A percentile compares a stretch with the other conserved stretches of the same genome.
These are phyloP conservation scores for Diachrysia chrysitis DNA, from an alignment of 2,888 invertebrate species.

Conservation along the genomic window DNA sequence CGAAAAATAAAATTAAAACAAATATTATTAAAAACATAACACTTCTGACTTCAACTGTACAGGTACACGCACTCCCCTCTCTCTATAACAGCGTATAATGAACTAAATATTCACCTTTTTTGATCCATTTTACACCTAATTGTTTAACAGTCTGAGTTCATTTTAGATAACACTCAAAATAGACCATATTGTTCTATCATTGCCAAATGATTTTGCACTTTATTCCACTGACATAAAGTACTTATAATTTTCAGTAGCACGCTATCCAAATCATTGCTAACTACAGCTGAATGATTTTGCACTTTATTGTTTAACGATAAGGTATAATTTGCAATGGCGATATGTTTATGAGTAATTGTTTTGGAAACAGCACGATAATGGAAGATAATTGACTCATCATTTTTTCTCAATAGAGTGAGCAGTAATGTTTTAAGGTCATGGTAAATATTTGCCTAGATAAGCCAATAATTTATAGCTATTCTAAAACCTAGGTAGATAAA, in stretches of 20 bases:
- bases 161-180: neutral
- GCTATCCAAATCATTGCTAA: constrained; percentile 9
- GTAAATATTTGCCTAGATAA: neutral
- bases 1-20: no score
- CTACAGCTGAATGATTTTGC: neutral
- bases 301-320: rapidly evolving
- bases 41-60: constrained; percentile 6
- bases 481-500: no score
- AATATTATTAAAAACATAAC: neutral
- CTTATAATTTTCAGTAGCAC: constrained; percentile 20
- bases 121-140: constrained; percentile 19
- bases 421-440: neutral
- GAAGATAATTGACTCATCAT: constrained; percentile 22
- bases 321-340: constrained; percentile 13
- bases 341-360: constrained; percentile 47
- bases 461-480: neutral
- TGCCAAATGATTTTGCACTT: neutral
- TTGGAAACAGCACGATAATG: constrained; percentile 32
- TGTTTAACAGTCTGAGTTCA: rapidly evolving
- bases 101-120: constrained; percentile 9
- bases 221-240: neutral
- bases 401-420: constrained; percentile 8
- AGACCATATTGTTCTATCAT: neutral
- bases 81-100: constrained; percentile 24
- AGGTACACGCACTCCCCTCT: constrained; percentile 19